Evolutionary conservation across 2,797 vertebrate species (phyloP), one percentile per base, ranked within the genome.

Genomic region (Australoheros facetus): DNA sequence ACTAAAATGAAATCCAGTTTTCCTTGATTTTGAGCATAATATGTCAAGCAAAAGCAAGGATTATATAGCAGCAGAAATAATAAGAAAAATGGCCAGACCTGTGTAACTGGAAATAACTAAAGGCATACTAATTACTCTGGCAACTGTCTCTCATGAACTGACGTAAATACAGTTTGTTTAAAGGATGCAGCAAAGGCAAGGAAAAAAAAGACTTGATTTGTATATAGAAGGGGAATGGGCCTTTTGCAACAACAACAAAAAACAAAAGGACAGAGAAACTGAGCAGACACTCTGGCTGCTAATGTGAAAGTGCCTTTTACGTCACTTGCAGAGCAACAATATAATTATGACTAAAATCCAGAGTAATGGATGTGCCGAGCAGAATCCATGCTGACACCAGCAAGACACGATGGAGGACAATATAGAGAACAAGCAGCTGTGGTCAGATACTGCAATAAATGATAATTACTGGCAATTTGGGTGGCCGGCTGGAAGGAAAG

Each of bases 31-130:
- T 59, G 17, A 19, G 42, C 56, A 64, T 19, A 71, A 57, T 59
- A 55, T 77, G 51, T 51, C 34, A 58, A 1, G 0, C 77, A 30
- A 79, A 70, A 69, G 45, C 6, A 69, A 72, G 26, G 70, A 45
- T 51, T 73, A 56, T 28, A 30, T n/a, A 59, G 12, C 16, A 14
- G 7, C 71, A 42, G 3, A 55, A 74, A 77, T 77, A 4, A 55
- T 72, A 39, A 82, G 39, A 57, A 73, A 79, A 56, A 75, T 77
- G 9, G 73, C 64, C 71, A 32, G 48, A 3, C 9, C 32, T 82
- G 28, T 75, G 23, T 74, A 71, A 39, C 3, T 6, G 14, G 10
- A 59, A 71, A 30, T 1, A 19, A 73, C 39, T 17, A 30, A 28
- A 30, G 26, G 6, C 26, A 32, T 53, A 32, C 26, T 30, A n/a